Conservation (phyloP, 1,140 invertebrate genomes). For the Magallana ariakensis region DNA sequence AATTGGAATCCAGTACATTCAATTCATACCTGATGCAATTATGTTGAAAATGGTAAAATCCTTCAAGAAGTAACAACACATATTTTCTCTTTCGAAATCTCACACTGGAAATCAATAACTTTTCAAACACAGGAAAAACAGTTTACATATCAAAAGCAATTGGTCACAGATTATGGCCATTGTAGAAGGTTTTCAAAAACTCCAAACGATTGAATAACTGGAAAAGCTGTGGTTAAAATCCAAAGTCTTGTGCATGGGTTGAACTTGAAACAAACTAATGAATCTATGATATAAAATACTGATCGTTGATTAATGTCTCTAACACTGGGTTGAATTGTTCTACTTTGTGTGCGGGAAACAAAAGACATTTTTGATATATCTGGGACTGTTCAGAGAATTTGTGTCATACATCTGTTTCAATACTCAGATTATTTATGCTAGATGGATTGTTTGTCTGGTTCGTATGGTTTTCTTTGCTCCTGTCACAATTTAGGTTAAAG, state of each 20-base stretch:
- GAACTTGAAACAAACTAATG: not conserved
- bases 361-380: conserved; percentile 18
- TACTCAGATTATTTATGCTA: conserved; percentile 93
- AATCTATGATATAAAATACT: conserved; percentile 26
- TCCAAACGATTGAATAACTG: not conserved
- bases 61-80: not conserved
- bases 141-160: not conserved
- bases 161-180: conserved; percentile 2
- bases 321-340: conserved; percentile 17
- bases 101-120: conserved; percentile 35
- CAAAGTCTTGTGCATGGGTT: conserved; percentile 23
- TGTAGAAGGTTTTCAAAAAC: not conserved
- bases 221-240: not conserved
- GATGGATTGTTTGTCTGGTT: conserved; percentile 91
- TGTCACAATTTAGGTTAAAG: conserved; percentile 68
- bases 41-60: not conserved
- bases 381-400: conserved; percentile 10
- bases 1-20: conserved; percentile 17
- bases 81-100: conserved; percentile 19
- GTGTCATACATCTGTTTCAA: conserved; percentile 97
- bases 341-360: conserved; percentile 9
- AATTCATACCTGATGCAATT: conserved; percentile 32
- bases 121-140: conserved; percentile 17
- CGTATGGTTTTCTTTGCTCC: conserved; percentile 84
- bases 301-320: conserved; percentile 13